Evolutionary conservation across 2,888 invertebrate genomes (phyloP).

Genomic region (Drosophila austrosaltans): DNA sequence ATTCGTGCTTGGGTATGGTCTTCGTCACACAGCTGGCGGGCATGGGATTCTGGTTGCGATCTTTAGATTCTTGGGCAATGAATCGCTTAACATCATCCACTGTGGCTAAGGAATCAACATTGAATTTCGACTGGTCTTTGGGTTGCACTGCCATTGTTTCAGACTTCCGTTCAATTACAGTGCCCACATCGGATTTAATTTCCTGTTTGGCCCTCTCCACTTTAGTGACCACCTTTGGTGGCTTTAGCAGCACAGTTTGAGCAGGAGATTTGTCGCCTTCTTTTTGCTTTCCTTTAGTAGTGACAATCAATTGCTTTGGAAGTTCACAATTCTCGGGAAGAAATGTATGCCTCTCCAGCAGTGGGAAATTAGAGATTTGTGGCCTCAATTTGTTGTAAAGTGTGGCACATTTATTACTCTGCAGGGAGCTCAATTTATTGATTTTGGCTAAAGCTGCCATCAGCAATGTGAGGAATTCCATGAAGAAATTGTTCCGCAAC

Average conservation of each 20-base stretch:
- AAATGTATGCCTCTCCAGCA: conserved; percentile 56
- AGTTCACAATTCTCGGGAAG: conserved; percentile 52
- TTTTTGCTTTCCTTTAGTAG: neutral
- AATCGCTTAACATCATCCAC: conserved; percentile 72
- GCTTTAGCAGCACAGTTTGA: conserved; percentile 16
- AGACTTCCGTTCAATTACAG: conserved; percentile 39
- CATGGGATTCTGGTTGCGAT: conserved; percentile 53
- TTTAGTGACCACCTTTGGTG: conserved; percentile 47
- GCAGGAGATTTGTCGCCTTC: conserved; percentile 31
- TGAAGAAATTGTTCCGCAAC: conserved; percentile 75
- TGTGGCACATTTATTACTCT: conserved; percentile 60
- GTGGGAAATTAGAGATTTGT: conserved; percentile 69
- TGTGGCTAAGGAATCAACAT: conserved; percentile 62
- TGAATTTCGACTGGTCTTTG: conserved; percentile 37
- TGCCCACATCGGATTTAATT: conserved; percentile 66
- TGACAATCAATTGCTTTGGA: conserved; percentile 46
- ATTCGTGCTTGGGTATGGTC: conserved; percentile 74
- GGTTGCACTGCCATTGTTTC: neutral
- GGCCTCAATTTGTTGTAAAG: conserved; percentile 66
- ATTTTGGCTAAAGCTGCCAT: conserved; percentile 78
- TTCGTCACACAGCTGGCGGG: conserved; percentile 64
- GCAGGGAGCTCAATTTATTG: conserved; percentile 59
- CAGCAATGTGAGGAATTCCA: conserved; percentile 77
- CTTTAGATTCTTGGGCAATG: conserved; percentile 70
- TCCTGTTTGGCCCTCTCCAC: conserved; percentile 48